Percentiles rank a stretch among this genome's conserved stretches.
These are phyloP conservation scores for Epinotia demarniana DNA, from an alignment of 2,888 invertebrate genomes.

Conservation along the genomic window DNA sequence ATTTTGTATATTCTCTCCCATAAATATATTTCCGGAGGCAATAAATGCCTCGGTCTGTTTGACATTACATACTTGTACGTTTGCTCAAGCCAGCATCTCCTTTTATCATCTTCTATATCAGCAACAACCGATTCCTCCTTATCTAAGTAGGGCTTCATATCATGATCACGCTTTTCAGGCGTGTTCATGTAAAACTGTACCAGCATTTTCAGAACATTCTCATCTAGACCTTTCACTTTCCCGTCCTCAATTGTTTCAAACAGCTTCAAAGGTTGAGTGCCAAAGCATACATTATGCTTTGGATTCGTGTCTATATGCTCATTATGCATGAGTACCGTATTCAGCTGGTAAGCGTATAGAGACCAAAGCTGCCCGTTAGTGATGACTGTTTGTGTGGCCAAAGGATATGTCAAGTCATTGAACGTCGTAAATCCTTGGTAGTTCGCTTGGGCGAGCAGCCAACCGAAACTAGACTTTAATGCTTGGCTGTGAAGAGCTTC, in stretches of 20 bases:
- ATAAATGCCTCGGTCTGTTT: constrained; percentile 86
- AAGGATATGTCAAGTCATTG: constrained; percentile 95
- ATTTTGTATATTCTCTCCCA: constrained; percentile 95
- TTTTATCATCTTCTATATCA: constrained; percentile 88
- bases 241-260: constrained; percentile 90
- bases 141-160: constrained; percentile 90
- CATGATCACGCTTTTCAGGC: constrained; percentile 85
- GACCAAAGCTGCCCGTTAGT: constrained; percentile 95
- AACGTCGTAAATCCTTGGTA: constrained; percentile 95
- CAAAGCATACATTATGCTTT: constrained; percentile 92
- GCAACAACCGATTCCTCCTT: constrained; percentile 84
- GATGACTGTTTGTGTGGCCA: constrained; percentile 94
- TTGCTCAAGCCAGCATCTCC: constrained; percentile 88
- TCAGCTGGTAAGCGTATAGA: constrained; percentile 96
- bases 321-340: constrained; percentile 89
- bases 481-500: constrained; percentile 90
- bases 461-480: constrained; percentile 91
- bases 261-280: constrained; percentile 88
- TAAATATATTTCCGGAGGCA: constrained; percentile 88
- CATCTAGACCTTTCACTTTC: constrained; percentile 91
- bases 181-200: constrained; percentile 90
- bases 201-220: constrained; percentile 89
- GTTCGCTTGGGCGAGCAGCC: constrained; percentile 91
- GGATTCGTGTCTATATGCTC: constrained; percentile 87
- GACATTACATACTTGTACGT: constrained; percentile 88